These are phyloP conservation scores for Gymnoscopelus braueri DNA, from an alignment of 2,797 vertebrate genomes.

Conservation along the genomic window DNA sequence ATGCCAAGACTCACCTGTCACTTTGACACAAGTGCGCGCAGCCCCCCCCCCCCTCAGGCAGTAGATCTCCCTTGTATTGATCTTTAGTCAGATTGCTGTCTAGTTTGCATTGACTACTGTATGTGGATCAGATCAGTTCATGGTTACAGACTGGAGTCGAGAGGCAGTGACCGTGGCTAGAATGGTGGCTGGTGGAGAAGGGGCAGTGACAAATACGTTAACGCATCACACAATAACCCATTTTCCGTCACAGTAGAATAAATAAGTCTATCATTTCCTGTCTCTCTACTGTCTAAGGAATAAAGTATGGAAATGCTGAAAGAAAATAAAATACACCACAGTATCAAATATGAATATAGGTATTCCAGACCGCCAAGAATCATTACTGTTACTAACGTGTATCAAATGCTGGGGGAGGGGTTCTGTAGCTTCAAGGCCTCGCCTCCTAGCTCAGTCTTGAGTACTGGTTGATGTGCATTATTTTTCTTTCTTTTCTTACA, in stretches of 20 bases:
- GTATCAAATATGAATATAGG: too few relatives aligned
- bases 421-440: too few relatives aligned
- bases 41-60: too few relatives aligned
- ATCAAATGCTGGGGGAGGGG: too few relatives aligned
- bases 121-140: slow-evolving; percentile 44
- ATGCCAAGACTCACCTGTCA: slow-evolving; percentile 17
- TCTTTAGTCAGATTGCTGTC: slow-evolving; percentile 64
- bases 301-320: too few relatives aligned
- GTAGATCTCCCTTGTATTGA: slow-evolving; percentile 63
- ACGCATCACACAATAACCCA: slow-evolving; percentile 38
- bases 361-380: too few relatives aligned
- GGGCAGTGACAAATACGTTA: slow-evolving; percentile 19
- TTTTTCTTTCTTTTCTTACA: slow-evolving; percentile 12
- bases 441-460: too few relatives aligned
- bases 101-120: slow-evolving; percentile 66
- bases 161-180: neutral
- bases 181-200: neutral
- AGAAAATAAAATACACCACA: too few relatives aligned
- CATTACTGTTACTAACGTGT: too few relatives aligned
- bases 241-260: neutral
- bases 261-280: too few relatives aligned
- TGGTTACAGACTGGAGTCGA: slow-evolving; percentile 36
- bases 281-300: neutral
- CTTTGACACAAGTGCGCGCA: slow-evolving; percentile 28
- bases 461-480: slow-evolving; percentile 37